Conservation (phyloP, 92 coral and sea anemone genomes). For the Metridium senile region DNA sequence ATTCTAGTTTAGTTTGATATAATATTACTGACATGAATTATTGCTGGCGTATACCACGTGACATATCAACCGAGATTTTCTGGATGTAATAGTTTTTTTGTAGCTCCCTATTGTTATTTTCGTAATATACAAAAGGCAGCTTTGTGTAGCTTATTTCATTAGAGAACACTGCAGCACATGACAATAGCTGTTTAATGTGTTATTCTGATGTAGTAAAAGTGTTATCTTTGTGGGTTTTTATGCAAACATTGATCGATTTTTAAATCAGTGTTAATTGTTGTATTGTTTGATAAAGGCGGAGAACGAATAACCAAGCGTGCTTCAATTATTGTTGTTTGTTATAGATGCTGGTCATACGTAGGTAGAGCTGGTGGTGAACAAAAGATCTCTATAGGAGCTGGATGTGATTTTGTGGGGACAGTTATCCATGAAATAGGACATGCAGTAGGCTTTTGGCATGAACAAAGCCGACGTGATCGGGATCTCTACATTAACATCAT, state of each 20-base stretch:
- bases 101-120: background rate
- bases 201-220: slow-evolving; percentile 22
- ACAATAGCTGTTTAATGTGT: background rate
- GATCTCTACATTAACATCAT: slow-evolving; percentile 84
- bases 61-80: too few species aligned
- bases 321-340: background rate
- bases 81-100: too few species aligned
- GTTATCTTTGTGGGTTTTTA: slow-evolving; percentile 41
- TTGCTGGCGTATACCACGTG: too few species aligned
- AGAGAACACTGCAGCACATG: background rate
- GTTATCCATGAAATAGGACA: slow-evolving; percentile 98
- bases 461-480: slow-evolving; percentile 95
- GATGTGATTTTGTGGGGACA: slow-evolving; percentile 94
- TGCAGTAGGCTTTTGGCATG: slow-evolving; percentile 98
- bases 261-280: slow-evolving; percentile 28
- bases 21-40: too few species aligned
- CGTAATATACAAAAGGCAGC: background rate
- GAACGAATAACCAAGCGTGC: slow-evolving; percentile 28
- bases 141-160: background rate
- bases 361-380: slow-evolving; percentile 90
- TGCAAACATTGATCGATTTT: slow-evolving; percentile 26
- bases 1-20: too few species aligned
- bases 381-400: slow-evolving; percentile 89
- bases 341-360: slow-evolving; percentile 96
- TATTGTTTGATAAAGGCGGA: slow-evolving; percentile 41